Evolutionary conservation across 2,113 vertebrate species (phyloP), one percentile per base, ranked within the genome.

Genomic region (Rhabdomys dilectus): DNA sequence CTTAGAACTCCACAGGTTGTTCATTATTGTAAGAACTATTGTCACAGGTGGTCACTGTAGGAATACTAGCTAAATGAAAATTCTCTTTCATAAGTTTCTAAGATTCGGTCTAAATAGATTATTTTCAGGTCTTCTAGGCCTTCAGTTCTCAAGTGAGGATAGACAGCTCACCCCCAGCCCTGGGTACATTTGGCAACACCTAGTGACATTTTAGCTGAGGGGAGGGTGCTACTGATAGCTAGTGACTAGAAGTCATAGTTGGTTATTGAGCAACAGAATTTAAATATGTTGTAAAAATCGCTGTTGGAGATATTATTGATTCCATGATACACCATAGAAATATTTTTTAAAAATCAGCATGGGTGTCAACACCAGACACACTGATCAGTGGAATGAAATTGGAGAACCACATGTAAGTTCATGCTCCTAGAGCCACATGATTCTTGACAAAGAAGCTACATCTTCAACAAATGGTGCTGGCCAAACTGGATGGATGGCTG

Each of bases 31-130:
- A 94, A 94, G 36, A 31, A 66, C 4, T 82, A 64, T 48, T 88
- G 56, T 84, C 22, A 45, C 92, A 64, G 22, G 64, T 94, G 73
- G 81, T 91, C 72, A 86, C 34, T 73, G 12, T n/a, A 51, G 34
- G 58, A 51, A 72, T 91, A 76, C 42, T 89, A 70, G 29, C 21
- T 96, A 91, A 56, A 64, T 88, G 66, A 87, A 90, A 72, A 88
- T 77, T 77, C 34, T 76, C 31, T 86, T 31, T 90, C 21, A 56
- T 31, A 51, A 78, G 13, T 90, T 70, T 26, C n/a, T 78, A 72
- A 92, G 26, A 51, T 90, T 91, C 21, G 22, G 73, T 93, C 13
- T 45, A 92, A 56, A 48, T 34, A 21, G 39, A 85, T 73, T 73
- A 15, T 36, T 21, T 31, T 26, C 31, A 31, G 7, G 24, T 81